A percentile compares a stretch with the other conserved stretches of the same genome.
These are phyloP conservation scores for Gadopsis bispinosus DNA, from an alignment of 2,797 vertebrate species.

Conservation along the genomic window DNA sequence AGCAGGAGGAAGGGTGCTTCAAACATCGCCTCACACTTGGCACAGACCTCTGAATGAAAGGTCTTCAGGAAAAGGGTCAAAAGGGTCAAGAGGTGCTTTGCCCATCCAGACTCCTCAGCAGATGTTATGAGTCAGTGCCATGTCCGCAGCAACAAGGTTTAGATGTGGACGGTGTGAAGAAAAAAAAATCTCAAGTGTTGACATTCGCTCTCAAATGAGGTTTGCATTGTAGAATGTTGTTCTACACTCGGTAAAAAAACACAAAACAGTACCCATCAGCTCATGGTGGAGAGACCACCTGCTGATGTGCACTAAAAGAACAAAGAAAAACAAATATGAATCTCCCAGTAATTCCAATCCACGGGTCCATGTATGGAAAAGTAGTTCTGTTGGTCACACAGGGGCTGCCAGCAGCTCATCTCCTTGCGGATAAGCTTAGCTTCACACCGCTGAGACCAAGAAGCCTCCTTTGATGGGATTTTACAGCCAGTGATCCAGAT, in stretches of 20 bases:
- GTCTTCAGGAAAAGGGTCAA: slow-evolving; percentile 59
- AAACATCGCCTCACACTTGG: slow-evolving; percentile 37
- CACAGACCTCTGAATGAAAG: slow-evolving; percentile 41
- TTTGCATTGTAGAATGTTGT: slow-evolving; percentile 31
- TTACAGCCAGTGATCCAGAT: slow-evolving; percentile 77
- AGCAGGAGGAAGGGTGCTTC: slow-evolving; percentile 34
- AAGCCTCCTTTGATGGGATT: slow-evolving; percentile 82
- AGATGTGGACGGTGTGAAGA: slow-evolving; percentile 25
- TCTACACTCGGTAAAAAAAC: slow-evolving; percentile 36
- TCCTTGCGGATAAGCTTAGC: slow-evolving; percentile 71
- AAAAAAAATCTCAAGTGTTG: slow-evolving; percentile 44
- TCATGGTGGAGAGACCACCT: slow-evolving; percentile 31
- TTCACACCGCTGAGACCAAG: slow-evolving; percentile 70
- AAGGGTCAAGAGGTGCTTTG: slow-evolving; percentile 66
- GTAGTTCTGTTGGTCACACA: slow-evolving; percentile 50
- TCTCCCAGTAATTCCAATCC: slow-evolving; percentile 21
- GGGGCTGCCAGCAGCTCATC: slow-evolving; percentile 61
- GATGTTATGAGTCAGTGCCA: slow-evolving; percentile 68
- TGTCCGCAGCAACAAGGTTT: slow-evolving; percentile 40
- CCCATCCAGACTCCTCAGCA: slow-evolving; percentile 55
- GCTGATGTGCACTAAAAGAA: slow-evolving; percentile 36
- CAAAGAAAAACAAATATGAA: slow-evolving; percentile 39
- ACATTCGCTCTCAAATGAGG: slow-evolving; percentile 39
- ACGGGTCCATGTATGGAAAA: slow-evolving; percentile 55
- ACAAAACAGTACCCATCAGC: slow-evolving; percentile 33